These are phyloP conservation scores for Catharus minimus DNA, from an alignment of 2,113 vertebrate species.

Conservation along the genomic window DNA sequence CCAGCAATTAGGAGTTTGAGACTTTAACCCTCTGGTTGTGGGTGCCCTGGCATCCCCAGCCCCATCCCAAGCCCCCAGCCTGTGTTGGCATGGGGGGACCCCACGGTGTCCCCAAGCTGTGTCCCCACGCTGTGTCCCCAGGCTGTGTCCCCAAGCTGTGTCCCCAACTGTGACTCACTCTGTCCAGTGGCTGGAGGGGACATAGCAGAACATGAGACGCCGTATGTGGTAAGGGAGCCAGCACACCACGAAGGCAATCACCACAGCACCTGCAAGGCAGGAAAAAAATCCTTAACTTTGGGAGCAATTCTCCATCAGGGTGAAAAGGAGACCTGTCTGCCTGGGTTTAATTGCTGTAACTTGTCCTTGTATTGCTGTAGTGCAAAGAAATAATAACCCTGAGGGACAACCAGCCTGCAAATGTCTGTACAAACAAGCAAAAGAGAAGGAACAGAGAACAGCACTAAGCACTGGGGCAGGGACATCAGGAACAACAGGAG, in stretches of 20 bases:
- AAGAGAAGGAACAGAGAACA: neutral
- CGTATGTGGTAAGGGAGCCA: constrained; percentile 94
- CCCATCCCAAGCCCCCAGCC: neutral
- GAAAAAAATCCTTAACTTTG: neutral
- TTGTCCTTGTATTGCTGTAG: neutral
- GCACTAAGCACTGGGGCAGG: neutral
- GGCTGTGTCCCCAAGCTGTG: fast-evolving
- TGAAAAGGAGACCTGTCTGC: neutral
- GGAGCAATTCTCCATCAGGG: neutral
- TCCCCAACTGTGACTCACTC: constrained; percentile 78
- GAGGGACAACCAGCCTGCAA: neutral
- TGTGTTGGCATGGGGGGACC: fast-evolving
- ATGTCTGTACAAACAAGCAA: neutral
- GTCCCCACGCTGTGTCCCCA: neutral
- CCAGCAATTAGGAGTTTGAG: neutral
- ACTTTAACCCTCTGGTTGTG: neutral
- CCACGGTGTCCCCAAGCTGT: no score
- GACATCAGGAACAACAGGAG: neutral
- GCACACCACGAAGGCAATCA: constrained; percentile 95
- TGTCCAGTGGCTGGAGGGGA: constrained; percentile 84
- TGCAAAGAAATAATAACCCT: neutral
- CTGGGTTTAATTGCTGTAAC: neutral
- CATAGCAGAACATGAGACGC: constrained; percentile 95
- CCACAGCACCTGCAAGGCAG: constrained; percentile 84
- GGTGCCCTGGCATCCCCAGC: neutral